A percentile compares a stretch with the other conserved stretches of the same genome.
phyloP scores from a whole-genome alignment of 64 coral and sea anemone genomes.

The Astreopora myriophthalma region DNA sequence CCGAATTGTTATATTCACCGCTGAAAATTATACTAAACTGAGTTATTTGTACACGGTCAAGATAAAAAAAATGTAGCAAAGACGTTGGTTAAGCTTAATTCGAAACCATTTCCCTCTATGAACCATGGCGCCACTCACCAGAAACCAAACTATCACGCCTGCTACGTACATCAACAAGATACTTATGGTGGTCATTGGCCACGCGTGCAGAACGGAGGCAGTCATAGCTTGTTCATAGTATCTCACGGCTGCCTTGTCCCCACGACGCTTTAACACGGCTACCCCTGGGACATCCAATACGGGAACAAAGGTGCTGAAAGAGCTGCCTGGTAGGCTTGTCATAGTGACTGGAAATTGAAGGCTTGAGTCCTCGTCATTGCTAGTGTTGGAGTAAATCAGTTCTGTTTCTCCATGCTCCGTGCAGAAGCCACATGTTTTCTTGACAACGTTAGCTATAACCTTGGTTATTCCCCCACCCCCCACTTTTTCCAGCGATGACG shows the following conservation, averaged over 20 bases:
- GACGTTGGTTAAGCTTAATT: too few species aligned
- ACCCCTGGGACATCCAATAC: slow-evolving; percentile 43
- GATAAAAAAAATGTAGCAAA: too few species aligned
- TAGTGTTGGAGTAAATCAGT: neutral
- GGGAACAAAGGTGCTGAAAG: neutral
- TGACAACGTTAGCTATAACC: neutral
- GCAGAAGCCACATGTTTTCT: slow-evolving; percentile 7
- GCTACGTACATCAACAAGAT: neutral
- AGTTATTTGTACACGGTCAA: too few species aligned
- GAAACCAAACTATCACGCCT: slow-evolving; percentile 26
- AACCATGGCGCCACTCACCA: too few species aligned
- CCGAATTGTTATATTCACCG: too few species aligned
- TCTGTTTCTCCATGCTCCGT: neutral
- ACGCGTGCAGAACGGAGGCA: slow-evolving; percentile 10
- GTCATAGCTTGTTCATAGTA: slow-evolving; percentile 1
- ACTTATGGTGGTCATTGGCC: slow-evolving; percentile 18
- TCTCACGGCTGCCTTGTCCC: neutral
- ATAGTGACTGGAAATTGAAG: neutral
- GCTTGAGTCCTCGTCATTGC: neutral
- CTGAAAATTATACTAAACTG: too few species aligned
- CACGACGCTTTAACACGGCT: neutral
- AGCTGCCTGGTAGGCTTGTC: neutral
- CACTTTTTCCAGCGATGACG: neutral
- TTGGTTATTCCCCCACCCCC: neutral
- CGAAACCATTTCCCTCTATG: too few species aligned